phyloP scores from a whole-genome alignment of 1,140 invertebrate species.

The Spodoptera frugiperda region DNA sequence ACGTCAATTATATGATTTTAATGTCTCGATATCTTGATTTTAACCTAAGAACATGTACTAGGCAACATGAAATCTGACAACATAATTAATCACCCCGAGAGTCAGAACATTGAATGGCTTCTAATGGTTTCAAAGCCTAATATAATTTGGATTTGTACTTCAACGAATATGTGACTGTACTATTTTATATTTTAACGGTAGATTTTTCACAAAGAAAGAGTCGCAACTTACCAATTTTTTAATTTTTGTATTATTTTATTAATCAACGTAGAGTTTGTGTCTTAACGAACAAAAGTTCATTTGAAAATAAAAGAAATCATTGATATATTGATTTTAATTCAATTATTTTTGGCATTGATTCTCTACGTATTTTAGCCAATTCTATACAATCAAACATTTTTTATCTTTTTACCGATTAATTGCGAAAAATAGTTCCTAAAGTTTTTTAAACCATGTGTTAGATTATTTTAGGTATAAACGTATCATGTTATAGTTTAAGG shows the following conservation, averaged over 20 bases:
- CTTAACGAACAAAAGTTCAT: too few species aligned
- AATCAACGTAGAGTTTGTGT: too few species aligned
- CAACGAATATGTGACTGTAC: too few species aligned
- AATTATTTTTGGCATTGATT: background rate
- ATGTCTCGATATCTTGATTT: background rate
- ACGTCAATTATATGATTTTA: constrained; percentile 1
- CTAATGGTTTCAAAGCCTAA: too few species aligned
- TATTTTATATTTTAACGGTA: too few species aligned
- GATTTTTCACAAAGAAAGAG: too few species aligned
- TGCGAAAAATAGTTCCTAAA: constrained; percentile 55
- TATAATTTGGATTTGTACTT: too few species aligned
- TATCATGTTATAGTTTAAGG: constrained; percentile 46
- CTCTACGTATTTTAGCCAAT: background rate
- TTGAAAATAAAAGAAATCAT: too few species aligned
- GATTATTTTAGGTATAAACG: constrained; percentile 27
- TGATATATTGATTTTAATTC: too few species aligned
- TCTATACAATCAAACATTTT: constrained; percentile 6
- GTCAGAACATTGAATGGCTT: too few species aligned
- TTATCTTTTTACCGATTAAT: background rate
- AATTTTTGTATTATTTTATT: too few species aligned
- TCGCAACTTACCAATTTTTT: too few species aligned
- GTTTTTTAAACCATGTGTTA: constrained; percentile 43
- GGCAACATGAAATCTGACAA: background rate
- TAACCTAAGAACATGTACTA: background rate
- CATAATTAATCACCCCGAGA: background rate